Evolutionary conservation across 2,888 invertebrate genomes (phyloP).

Genomic region (Cosmia trapezina): DNA sequence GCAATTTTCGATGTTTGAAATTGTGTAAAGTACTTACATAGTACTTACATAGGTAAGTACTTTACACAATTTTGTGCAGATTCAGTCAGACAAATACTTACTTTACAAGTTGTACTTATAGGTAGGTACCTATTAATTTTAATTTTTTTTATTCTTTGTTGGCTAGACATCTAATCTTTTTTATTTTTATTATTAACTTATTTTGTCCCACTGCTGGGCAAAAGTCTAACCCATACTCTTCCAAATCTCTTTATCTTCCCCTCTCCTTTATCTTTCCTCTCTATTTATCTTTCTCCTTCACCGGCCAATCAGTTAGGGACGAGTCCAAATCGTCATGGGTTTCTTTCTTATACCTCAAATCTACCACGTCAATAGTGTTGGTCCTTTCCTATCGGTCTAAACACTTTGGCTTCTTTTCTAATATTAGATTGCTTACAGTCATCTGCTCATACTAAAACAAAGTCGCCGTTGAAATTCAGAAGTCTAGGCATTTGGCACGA

Average conservation of each 20-base stretch:
- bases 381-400: not conserved
- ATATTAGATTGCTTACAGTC: not conserved
- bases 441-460: not conserved
- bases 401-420: not conserved
- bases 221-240: not conserved
- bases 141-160: too few relatives aligned
- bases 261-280: too few relatives aligned
- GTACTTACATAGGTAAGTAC: too few relatives aligned
- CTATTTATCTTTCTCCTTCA: not conserved
- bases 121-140: too few relatives aligned
- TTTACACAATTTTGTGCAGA: not conserved
- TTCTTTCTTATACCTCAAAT: not conserved
- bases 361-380: not conserved
- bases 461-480: conserved; percentile 9
- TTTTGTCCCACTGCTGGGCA: not conserved
- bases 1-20: too few relatives aligned
- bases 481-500: conserved; percentile 25
- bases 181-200: not conserved
- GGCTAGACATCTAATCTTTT: too few relatives aligned
- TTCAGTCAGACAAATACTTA: not conserved
- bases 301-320: not conserved
- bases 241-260: not conserved
- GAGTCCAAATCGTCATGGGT: not conserved
- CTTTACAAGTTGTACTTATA: too few relatives aligned
- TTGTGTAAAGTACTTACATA: too few relatives aligned